Base-by-base conservation (phyloP, 1,140 invertebrate species). In the Dryas iulia region DNA sequence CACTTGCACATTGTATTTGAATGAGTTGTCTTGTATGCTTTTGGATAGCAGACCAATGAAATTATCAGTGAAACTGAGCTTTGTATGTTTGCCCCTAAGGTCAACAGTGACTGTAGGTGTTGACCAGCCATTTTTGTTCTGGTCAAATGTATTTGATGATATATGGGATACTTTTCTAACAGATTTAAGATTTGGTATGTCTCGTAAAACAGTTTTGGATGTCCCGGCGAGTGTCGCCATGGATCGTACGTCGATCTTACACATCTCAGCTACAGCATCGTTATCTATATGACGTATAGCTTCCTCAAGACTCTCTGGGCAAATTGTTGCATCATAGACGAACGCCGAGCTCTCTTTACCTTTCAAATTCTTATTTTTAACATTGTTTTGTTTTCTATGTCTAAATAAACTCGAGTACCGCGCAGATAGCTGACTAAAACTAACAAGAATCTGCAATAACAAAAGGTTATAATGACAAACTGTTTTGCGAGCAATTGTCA, bases 1-100 rank as follows among this genome's bases (percentile, higher is more conserved):
- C 11, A 94, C 89, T 86, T 94, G 93, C 8, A 94, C 78, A 65
- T 92, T 87, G 73, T 92, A 93, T 21, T 77, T 86, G 71, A 93
- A 93, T n/a, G 72, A 79, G 59, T 79, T 78, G 5, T 76, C 60
- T 7, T 60, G 71, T 61, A 89, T 25, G 71, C 81, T 82, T 11
- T 67, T 77, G 0, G 77, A 64, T 14, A 91, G 74, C 1, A 86
- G 60, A n/a, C 86, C 82, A 4, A 84, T 64, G 68, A 89, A 86
- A 62, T 87, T 85, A 12, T 91, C 84, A 21, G 87, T 83, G 18
- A 90, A 79, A 60, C 69, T 83, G 31, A 87, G 76, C 61, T 79
- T 83, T 35, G 77, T 69, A 18, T 77, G 82, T 60, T 62, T 79
- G 18, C 67, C 61, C 3, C 70, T 63, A 6, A 85, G 24, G 61